Percentiles rank a stretch among this genome's conserved stretches.
phyloP scores from a whole-genome alignment of 2,113 vertebrate species.

The Phrynosoma platyrhinos region DNA sequence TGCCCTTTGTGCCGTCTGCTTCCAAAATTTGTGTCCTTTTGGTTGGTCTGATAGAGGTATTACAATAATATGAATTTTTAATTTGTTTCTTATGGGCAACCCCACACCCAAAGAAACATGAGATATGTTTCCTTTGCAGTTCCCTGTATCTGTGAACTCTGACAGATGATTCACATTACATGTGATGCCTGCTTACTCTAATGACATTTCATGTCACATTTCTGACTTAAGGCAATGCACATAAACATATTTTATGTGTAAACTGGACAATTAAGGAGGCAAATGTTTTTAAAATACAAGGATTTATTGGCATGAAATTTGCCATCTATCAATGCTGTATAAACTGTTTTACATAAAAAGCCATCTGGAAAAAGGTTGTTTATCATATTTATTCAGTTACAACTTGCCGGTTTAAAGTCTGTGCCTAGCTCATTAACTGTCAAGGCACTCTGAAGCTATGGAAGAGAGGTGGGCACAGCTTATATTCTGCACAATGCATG shows the following conservation, averaged over 20 bases:
- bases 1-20: neutral
- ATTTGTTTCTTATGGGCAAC: neutral
- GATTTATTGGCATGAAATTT: conserved; percentile 79
- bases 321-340: conserved; percentile 73
- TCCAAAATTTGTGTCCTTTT: neutral
- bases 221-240: conserved; percentile 61
- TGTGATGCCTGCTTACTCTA: conserved; percentile 7
- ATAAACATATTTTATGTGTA: conserved; percentile 80
- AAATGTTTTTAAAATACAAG: conserved; percentile 82
- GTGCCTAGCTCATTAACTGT: conserved; percentile 71
- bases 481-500: conserved; percentile 41
- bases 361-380: conserved; percentile 83
- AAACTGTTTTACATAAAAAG: conserved; percentile 74
- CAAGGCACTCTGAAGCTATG: conserved; percentile 57
- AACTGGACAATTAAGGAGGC: conserved; percentile 81
- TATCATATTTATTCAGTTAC: conserved; percentile 80
- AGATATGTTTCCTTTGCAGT: conserved; percentile 25
- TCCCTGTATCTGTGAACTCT: neutral
- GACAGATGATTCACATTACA: conserved; percentile 39
- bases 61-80: neutral
- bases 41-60: neutral
- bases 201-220: conserved; percentile 56
- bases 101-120: neutral
- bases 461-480: conserved; percentile 54
- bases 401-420: conserved; percentile 72